phyloP scores from a whole-genome alignment of 1,140 invertebrate species.

The Seison nebaliae region DNA sequence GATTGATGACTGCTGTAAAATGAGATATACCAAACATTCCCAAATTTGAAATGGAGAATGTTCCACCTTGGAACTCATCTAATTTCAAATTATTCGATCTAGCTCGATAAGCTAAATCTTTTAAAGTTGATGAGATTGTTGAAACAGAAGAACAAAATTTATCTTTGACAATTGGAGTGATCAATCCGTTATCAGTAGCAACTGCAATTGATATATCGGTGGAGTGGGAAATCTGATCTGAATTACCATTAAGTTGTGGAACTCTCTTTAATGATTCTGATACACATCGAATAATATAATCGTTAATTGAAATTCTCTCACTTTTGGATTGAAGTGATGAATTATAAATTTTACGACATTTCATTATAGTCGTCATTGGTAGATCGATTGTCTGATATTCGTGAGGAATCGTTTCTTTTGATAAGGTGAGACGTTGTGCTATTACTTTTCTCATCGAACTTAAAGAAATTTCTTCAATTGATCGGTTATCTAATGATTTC shows the following conservation, averaged over 20 bases:
- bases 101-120: conserved; percentile 50
- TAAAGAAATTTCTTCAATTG: conserved; percentile 5
- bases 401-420: conserved; percentile 50
- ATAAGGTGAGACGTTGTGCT: conserved; percentile 10
- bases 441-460: conserved; percentile 8
- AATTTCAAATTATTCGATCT: conserved; percentile 74
- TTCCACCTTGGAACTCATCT: conserved; percentile 72
- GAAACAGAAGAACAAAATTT: conserved; percentile 39
- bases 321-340: too few species aligned
- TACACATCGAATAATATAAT: conserved; percentile 75
- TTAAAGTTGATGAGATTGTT: background rate
- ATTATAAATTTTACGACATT: too few species aligned
- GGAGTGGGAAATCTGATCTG: conserved; percentile 30
- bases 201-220: conserved; percentile 91
- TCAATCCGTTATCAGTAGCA: conserved; percentile 69
- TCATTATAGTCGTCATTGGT: too few species aligned
- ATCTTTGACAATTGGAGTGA: conserved; percentile 82
- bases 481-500: too few species aligned
- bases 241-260: conserved; percentile 9
- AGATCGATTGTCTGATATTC: conserved; percentile 71
- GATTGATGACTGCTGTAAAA: conserved; percentile 42
- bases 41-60: conserved; percentile 54
- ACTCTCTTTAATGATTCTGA: conserved; percentile 3
- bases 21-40: conserved; percentile 75
- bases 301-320: conserved; percentile 65